Percentiles rank a stretch among this genome's conserved stretches.
These are phyloP conservation scores for Euspilapteryx auroguttella DNA, from an alignment of 2,888 invertebrate species.

Conservation along the genomic window DNA sequence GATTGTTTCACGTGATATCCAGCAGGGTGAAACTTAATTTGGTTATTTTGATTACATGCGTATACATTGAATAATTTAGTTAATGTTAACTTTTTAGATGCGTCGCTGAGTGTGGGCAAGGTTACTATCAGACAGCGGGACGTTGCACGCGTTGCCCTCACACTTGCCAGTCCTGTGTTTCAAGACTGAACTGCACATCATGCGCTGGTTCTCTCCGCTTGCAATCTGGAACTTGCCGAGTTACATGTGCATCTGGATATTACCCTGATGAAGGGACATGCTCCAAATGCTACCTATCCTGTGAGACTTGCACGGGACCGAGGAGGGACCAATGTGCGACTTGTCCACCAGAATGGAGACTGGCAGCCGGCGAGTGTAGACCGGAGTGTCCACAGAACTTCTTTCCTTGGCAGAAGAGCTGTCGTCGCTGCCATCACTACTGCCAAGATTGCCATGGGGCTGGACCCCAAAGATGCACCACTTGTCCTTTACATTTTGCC, in stretches of 20 bases:
- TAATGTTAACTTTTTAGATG: too few relatives aligned
- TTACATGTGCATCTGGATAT: conserved; percentile 78
- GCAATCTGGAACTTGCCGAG: conserved; percentile 81
- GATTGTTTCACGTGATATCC: background rate
- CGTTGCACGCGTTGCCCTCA: conserved; percentile 78
- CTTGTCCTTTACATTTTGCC: conserved; percentile 72
- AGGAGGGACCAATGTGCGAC: conserved; percentile 82
- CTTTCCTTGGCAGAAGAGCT: conserved; percentile 80
- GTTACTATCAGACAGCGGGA: conserved; percentile 74
- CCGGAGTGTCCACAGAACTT: conserved; percentile 84
- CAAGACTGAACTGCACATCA: conserved; percentile 78
- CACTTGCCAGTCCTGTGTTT: conserved; percentile 76
- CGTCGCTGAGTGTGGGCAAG: conserved; percentile 76
- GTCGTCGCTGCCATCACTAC: conserved; percentile 86
- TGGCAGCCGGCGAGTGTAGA: conserved; percentile 81
- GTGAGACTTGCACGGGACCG: conserved; percentile 83
- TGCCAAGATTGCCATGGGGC: conserved; percentile 87
- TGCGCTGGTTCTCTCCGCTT: conserved; percentile 76
- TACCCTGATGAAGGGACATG: conserved; percentile 85
- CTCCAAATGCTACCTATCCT: conserved; percentile 81
- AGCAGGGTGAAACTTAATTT: too few relatives aligned
- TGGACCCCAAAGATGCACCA: conserved; percentile 72
- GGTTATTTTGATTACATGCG: too few relatives aligned
- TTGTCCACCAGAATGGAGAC: conserved; percentile 78
- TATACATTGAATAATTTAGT: too few relatives aligned